Percentiles rank a stretch among this genome's conserved stretches.
These are phyloP conservation scores for Chymomyza fuscimana DNA, from an alignment of 2,888 invertebrate genomes.

Conservation along the genomic window DNA sequence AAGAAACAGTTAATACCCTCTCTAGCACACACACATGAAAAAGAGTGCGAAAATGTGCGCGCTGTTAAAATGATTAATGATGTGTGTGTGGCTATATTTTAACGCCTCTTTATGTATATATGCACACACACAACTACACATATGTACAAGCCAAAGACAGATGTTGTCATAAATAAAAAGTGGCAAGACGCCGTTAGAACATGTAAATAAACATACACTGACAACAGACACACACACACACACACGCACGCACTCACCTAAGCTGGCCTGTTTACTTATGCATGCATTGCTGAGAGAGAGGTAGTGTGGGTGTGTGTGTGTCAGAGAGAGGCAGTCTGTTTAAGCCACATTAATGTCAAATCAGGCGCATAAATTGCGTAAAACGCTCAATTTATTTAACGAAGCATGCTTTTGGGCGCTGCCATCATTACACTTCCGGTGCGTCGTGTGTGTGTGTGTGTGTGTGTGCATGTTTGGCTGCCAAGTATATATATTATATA, in stretches of 20 bases:
- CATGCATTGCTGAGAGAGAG: slow-evolving; percentile 13
- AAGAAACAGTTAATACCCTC: background rate
- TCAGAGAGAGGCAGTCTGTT: slow-evolving; percentile 51
- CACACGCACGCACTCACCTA: slow-evolving; percentile 19
- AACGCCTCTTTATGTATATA: slow-evolving; percentile 50
- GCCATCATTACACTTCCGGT: background rate
- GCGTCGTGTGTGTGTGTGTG: slow-evolving; percentile 3
- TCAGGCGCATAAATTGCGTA: slow-evolving; percentile 76
- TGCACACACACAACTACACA: slow-evolving; percentile 19
- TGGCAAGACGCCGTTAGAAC: slow-evolving; percentile 39
- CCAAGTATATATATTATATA: slow-evolving; percentile 53
- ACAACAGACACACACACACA: slow-evolving; percentile 15
- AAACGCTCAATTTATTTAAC: slow-evolving; percentile 76
- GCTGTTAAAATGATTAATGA: slow-evolving; percentile 78
- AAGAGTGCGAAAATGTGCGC: slow-evolving; percentile 41
- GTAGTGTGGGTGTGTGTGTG: slow-evolving; percentile 18
- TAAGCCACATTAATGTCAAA: slow-evolving; percentile 77
- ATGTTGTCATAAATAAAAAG: slow-evolving; percentile 74
- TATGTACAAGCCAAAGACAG: slow-evolving; percentile 44
- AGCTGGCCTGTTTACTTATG: slow-evolving; percentile 49
- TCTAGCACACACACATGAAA: slow-evolving; percentile 18
- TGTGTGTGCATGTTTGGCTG: slow-evolving; percentile 26
- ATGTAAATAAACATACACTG: slow-evolving; percentile 65
- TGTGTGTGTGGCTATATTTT: slow-evolving; percentile 72
- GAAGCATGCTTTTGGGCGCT: slow-evolving; percentile 46